Conservation (phyloP, 2,113 vertebrate genomes). For the Mustelus asterias region DNA sequence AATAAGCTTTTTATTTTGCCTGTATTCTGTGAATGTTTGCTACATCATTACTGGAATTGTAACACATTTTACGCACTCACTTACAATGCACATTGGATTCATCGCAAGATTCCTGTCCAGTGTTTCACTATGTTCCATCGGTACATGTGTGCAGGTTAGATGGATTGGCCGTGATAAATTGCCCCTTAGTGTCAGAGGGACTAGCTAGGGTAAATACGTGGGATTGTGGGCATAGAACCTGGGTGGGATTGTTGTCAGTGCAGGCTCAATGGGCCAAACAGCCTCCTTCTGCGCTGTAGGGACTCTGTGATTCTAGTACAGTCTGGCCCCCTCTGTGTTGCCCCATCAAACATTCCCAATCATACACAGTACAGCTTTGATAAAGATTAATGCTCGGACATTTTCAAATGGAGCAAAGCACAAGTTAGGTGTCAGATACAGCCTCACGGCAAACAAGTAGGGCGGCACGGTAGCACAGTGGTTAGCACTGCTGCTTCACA, state of each 20-base stretch:
- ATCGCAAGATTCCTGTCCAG: not conserved
- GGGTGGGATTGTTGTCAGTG: too few species aligned
- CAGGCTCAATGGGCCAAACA: too few species aligned
- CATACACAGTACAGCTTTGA: not conserved
- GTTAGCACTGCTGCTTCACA: too few species aligned
- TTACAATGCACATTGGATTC: not conserved
- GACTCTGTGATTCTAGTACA: not conserved
- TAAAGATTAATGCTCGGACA: not conserved
- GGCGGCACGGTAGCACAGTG: too few species aligned
- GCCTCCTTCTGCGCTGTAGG: too few species aligned
- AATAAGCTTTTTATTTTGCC: not conserved
- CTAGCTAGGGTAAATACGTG: too few species aligned
- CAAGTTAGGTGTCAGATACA: not conserved
- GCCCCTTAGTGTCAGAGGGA: too few species aligned
- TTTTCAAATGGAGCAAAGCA: not conserved
- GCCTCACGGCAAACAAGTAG: too few species aligned
- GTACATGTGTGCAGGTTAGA: not conserved
- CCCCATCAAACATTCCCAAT: not conserved
- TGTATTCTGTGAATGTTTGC: not conserved
- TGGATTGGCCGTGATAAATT: too few species aligned
- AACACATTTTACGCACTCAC: not conserved
- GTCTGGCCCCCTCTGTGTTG: not conserved
- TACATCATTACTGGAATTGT: not conserved
- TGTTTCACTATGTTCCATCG: not conserved
- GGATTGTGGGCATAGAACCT: too few species aligned